Percentiles rank a stretch among this genome's conserved stretches.
Conservation (phyloP, 2,113 vertebrate genomes). For the Cebidichthys violaceus region DNA sequence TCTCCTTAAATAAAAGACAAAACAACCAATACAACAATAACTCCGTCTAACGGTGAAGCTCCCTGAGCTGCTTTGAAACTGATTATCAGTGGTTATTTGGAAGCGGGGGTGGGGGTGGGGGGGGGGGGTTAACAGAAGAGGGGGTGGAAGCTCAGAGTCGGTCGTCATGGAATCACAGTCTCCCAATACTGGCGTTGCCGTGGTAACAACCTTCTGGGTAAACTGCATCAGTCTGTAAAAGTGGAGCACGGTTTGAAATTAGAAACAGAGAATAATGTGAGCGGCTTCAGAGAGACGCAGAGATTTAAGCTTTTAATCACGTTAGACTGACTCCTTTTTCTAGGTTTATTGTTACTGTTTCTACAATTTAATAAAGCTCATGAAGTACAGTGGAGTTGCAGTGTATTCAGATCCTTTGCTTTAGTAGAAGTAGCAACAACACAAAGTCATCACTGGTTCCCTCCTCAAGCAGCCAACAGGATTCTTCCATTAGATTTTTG, state of each 20-base stretch:
- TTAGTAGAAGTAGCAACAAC: no score
- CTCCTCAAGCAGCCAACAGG: no score
- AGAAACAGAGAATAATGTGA: constrained; percentile 67
- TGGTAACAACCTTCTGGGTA: constrained; percentile 83
- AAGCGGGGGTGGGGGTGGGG: no score
- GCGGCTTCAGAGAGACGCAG: not conserved
- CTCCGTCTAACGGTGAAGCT: not conserved
- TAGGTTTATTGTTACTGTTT: not conserved
- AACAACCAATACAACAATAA: not conserved
- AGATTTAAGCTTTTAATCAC: not conserved
- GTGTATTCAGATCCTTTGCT: not conserved
- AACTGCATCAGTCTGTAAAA: constrained; percentile 76
- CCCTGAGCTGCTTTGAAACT: constrained; percentile 7
- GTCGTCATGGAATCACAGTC: constrained; percentile 80
- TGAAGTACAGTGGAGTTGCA: not conserved
- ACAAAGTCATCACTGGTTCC: no score
- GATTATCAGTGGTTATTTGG: constrained; percentile 38
- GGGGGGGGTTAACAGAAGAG: constrained; percentile 50
- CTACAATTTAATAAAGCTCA: not conserved
- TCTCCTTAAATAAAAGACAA: not conserved
- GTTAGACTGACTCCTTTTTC: not conserved
- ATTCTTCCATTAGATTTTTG: no score
- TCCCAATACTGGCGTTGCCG: constrained; percentile 73
- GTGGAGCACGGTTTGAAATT: constrained; percentile 81
- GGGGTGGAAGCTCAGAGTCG: constrained; percentile 50